Conservation (phyloP, 2,113 vertebrate genomes). For the Leucoraja erinaceus region DNA sequence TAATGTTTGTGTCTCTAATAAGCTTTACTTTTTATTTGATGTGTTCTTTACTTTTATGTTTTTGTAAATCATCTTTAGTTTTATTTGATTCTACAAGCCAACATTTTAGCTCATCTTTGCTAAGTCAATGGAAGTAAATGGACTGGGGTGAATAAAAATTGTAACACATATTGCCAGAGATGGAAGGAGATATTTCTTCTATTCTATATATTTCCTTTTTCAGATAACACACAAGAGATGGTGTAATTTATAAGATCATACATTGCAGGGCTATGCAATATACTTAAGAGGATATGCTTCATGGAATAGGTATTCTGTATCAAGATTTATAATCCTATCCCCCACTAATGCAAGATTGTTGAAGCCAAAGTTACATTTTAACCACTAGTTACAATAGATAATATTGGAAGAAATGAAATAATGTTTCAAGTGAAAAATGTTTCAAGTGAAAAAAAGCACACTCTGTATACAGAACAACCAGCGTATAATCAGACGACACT, state of each 20-base stretch:
- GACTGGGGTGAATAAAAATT: no score
- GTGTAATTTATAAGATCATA: neutral
- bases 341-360: neutral
- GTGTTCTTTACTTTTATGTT: no score
- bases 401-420: neutral
- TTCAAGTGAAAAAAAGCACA: slow-evolving; percentile 20
- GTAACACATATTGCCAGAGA: no score
- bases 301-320: neutral
- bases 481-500: slow-evolving; percentile 37
- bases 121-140: no score
- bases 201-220: no score
- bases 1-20: no score
- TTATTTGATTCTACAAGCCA: no score
- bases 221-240: neutral
- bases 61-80: no score
- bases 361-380: neutral
- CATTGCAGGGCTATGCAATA: neutral
- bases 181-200: no score
- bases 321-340: neutral
- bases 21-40: no score
- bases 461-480: slow-evolving; percentile 39
- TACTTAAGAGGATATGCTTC: neutral
- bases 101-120: no score
- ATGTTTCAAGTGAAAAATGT: neutral
- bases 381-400: neutral